These are phyloP conservation scores for Ormyrus labotus DNA, from an alignment of 2,888 invertebrate genomes.

Conservation along the genomic window DNA sequence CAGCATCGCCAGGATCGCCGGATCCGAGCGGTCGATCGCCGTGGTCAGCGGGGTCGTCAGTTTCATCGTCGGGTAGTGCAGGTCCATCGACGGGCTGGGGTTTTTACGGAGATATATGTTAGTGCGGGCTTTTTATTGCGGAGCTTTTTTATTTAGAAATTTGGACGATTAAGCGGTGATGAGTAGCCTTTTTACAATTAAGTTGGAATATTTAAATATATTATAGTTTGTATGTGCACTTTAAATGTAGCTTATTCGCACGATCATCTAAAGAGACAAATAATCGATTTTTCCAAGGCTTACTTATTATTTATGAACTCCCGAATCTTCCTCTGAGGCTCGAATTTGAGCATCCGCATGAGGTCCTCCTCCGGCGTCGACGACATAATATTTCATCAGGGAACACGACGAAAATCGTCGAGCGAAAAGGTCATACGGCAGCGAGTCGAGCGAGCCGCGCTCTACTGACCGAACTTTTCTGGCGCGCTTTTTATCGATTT, in stretches of 20 bases:
- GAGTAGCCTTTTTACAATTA: background rate
- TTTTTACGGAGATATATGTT: too few species aligned
- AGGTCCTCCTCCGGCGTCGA: constrained; percentile 59
- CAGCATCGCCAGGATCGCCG: constrained; percentile 57
- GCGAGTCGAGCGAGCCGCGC: background rate
- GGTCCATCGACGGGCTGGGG: constrained; percentile 56
- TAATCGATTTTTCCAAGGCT: background rate
- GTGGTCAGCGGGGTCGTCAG: constrained; percentile 60
- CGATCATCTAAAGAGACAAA: background rate
- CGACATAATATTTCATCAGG: background rate
- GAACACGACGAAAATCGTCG: background rate
- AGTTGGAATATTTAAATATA: background rate
- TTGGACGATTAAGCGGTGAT: background rate
- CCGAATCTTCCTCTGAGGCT: constrained; percentile 55
- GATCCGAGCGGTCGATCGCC: constrained; percentile 61
- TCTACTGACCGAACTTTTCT: constrained; percentile 40
- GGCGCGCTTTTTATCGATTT: constrained; percentile 53
- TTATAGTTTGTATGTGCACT: background rate
- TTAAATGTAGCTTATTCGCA: background rate
- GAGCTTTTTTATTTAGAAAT: background rate
- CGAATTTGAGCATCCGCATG: constrained; percentile 60
- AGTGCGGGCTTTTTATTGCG: too few species aligned
- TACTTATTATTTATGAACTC: constrained; percentile 60
- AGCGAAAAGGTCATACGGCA: background rate
- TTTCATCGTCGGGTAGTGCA: constrained; percentile 60